These are phyloP conservation scores for Listronotus bonariensis DNA, from an alignment of 1,140 invertebrate genomes.

Conservation along the genomic window DNA sequence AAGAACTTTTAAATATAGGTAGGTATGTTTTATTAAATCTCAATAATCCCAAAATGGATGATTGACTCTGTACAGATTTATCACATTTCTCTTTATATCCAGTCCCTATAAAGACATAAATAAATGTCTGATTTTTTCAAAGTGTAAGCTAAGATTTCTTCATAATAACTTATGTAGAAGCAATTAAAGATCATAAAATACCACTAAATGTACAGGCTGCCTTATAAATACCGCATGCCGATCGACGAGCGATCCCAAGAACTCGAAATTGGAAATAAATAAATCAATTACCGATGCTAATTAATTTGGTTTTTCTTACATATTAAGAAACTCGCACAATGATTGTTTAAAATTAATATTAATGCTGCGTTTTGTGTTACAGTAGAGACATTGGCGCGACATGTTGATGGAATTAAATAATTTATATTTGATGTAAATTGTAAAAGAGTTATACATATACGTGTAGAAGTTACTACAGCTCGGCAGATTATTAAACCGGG, in stretches of 20 bases:
- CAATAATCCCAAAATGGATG: no score
- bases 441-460: no score
- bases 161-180: conserved; percentile 30
- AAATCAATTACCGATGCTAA: conserved; percentile 46
- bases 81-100: no score
- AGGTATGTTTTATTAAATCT: no score
- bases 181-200: conserved; percentile 34
- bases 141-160: conserved; percentile 19
- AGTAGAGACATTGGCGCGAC: background rate
- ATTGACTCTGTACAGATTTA: no score
- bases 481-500: no score
- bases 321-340: conserved; percentile 41
- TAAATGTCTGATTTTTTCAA: no score
- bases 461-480: no score
- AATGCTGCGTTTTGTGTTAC: conserved; percentile 28
- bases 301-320: conserved; percentile 39
- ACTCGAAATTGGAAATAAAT: conserved; percentile 35
- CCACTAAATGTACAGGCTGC: conserved; percentile 10
- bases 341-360: conserved; percentile 45
- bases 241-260: conserved; percentile 6
- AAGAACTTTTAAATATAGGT: no score
- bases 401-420: background rate
- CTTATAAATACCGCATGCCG: conserved; percentile 3
- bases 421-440: no score
- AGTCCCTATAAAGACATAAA: no score